These are phyloP conservation scores for Solenopsis fugax DNA, from an alignment of 1,140 invertebrate genomes.

Conservation along the genomic window DNA sequence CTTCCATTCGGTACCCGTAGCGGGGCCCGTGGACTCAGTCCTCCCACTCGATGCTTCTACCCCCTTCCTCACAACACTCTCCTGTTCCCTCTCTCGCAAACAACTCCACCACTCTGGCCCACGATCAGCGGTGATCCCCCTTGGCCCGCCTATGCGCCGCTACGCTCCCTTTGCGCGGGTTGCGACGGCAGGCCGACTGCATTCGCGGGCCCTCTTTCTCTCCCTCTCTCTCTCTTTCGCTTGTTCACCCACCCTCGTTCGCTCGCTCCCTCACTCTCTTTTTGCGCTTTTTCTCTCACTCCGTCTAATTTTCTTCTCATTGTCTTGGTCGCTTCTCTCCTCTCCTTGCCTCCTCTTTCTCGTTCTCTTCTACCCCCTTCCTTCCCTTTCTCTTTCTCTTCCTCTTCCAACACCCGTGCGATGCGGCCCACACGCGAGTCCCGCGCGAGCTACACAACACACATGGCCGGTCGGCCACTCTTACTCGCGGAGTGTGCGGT, in stretches of 20 bases:
- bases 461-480: constrained; percentile 64
- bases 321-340: constrained; percentile 51
- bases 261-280: constrained; percentile 1
- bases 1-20: constrained; percentile 31
- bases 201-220: not conserved
- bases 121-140: constrained; percentile 60
- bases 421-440: constrained; percentile 76
- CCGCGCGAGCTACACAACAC: constrained; percentile 68
- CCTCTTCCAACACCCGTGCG: constrained; percentile 52
- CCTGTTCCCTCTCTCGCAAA: constrained; percentile 55
- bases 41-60: constrained; percentile 71
- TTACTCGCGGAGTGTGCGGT: constrained; percentile 68
- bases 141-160: constrained; percentile 70
- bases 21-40: constrained; percentile 69
- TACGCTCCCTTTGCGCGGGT: constrained; percentile 60
- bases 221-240: constrained; percentile 53
- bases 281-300: constrained; percentile 64
- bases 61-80: constrained; percentile 30
- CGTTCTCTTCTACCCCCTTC: not conserved
- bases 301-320: constrained; percentile 39
- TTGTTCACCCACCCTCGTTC: constrained; percentile 17
- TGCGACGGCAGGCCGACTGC: constrained; percentile 55
- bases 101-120: constrained; percentile 38
- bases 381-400: constrained; percentile 1
- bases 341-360: constrained; percentile 1